Evolutionary conservation across 2,113 vertebrate species (phyloP), one percentile per base, ranked within the genome.

Genomic region (Gobius niger): DNA sequence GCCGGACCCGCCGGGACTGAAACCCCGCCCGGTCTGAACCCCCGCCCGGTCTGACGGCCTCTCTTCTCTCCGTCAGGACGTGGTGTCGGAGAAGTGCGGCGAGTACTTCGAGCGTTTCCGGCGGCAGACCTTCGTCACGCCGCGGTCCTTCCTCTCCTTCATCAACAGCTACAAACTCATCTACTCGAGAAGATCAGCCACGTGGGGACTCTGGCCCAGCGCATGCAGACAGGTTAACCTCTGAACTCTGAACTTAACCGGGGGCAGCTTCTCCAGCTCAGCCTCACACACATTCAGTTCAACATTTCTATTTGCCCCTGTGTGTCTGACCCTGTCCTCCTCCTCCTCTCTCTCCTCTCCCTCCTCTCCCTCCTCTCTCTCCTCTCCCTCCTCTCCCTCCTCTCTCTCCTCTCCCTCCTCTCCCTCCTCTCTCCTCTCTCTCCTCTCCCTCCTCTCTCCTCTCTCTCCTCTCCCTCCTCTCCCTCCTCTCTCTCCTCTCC

Each of bases 61-160:
- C 9, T 40, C 44, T 10, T 13, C 9, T 47, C 40, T 49, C 9
- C 57, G 0, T 1, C 75, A 85, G 82, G 94, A 94, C 76, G 84
- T 93, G 71, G 94, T 95, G 75, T 92, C 93, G 10, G 93, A 93
- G 87, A 94, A 90, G 66, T 94, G 92, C 15, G 44, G 81, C 0
- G 92, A 94, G 75, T 95, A 95, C 60, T 95, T 95, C 15, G 91
- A 95, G 70, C 90, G 93, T 67, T 95, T 91, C 7, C 91, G 95
- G 1, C 91, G 94, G 4, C 91, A 90, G 68, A 94, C 91, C 1
- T 94, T 93, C 65, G 94, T 95, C 68, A 95, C 95, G 3, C 95
- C 94, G 19, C 95, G 94, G 67, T 95, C 94, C 61, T 95, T 93
- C 82, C 87, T 95, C 67, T 94, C 93, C 34, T 95, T 95, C 84